Evolutionary conservation across 1,140 invertebrate genomes (phyloP).

Genomic region (Drosophila pandora): DNA sequence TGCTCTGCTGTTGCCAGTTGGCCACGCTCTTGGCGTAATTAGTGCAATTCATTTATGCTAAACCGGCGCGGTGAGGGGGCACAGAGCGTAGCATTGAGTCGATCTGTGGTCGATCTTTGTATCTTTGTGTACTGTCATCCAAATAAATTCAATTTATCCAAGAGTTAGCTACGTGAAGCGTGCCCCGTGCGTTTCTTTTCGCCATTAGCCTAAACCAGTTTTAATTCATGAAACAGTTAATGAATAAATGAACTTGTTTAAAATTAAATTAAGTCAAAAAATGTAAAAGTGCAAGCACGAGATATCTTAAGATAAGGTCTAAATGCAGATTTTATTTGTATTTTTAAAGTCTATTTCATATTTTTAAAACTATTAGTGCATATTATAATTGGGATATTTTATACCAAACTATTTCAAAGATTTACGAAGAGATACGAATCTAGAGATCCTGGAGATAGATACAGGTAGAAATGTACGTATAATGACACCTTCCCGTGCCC

Average conservation of each 20-base stretch:
- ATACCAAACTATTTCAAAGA: too few species aligned
- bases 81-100: constrained; percentile 63
- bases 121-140: constrained; percentile 64
- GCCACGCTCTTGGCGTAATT: constrained; percentile 61
- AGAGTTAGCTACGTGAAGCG: constrained; percentile 37
- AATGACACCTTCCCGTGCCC: too few species aligned
- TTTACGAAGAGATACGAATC: too few species aligned
- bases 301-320: not conserved
- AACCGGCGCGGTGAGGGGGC: constrained; percentile 44
- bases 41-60: constrained; percentile 78
- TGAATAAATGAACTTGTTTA: constrained; percentile 16
- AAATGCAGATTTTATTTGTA: not conserved
- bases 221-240: constrained; percentile 9
- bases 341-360: not conserved
- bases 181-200: constrained; percentile 11
- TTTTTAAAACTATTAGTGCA: too few species aligned
- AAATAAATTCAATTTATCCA: constrained; percentile 53
- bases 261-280: constrained; percentile 4
- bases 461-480: too few species aligned
- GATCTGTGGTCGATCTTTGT: constrained; percentile 24
- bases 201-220: constrained; percentile 18
- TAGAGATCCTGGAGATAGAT: too few species aligned
- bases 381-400: too few species aligned
- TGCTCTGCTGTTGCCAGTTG: constrained; percentile 9
- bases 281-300: not conserved